Evolutionary conservation across 1,140 invertebrate genomes (phyloP), one percentile per base, ranked within the genome.

Genomic region (Drepana arcuata): DNA sequence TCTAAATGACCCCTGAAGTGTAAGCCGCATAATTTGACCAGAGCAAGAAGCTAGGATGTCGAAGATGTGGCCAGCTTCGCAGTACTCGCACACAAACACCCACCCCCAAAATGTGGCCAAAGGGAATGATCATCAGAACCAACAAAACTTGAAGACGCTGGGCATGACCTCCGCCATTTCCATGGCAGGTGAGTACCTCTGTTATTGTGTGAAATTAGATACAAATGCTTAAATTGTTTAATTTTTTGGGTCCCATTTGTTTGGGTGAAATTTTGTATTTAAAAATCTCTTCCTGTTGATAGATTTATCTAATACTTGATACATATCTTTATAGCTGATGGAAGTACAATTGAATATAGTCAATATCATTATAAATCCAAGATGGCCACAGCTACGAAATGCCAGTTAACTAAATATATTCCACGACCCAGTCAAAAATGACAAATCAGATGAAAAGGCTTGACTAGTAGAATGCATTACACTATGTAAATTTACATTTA

Each of bases 141-240:
- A 74, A 25, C 73, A 81, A 35, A 83, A 74, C 16, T 54, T 73
- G 34, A 78, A 75, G 44, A 86, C 71, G 14, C 64, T 92, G 53
- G 96, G 96, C 24, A 95, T 98, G 88, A 98, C 96, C 2, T 95
- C 95, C 16, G 95, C 96, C 27, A 96, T 99, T 42, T 97, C 93
- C 52, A 85, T 91, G 55, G 94, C 95, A 51, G 80, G 83, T 84
- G 34, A 26, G 65, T 70, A 41, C n/a, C n/a, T n/a, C n/a, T n/a
- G n/a, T n/a, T n/a, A n/a, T n/a, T n/a, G n/a, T n/a, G n/a, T n/a
- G n/a, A n/a, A n/a, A n/a, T n/a, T n/a, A n/a, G n/a, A n/a, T n/a
- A n/a, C n/a, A n/a, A n/a, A n/a, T n/a, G n/a, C n/a, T n/a, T n/a
- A n/a, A n/a, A n/a, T n/a, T n/a, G n/a, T n/a, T n/a, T n/a, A n/a